Percentiles rank a stretch among this genome's conserved stretches.
phyloP scores from a whole-genome alignment of 2,797 vertebrate species.

The Pteronotus mesoamericanus region DNA sequence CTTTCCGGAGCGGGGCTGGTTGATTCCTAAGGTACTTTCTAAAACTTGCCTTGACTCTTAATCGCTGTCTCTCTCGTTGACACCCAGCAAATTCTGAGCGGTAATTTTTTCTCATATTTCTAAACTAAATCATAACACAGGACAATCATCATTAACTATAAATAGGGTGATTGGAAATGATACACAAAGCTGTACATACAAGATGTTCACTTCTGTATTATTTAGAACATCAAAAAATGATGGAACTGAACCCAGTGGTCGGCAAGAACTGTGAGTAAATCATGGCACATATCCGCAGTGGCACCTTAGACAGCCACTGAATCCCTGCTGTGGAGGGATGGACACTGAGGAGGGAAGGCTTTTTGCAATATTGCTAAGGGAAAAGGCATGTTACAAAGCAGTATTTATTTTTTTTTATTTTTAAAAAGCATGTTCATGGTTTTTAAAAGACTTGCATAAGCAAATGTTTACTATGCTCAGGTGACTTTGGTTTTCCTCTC shows the following conservation, averaged over 20 bases:
- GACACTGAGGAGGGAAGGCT: neutral
- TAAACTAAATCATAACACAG: neutral
- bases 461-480: neutral
- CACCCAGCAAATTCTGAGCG: neutral
- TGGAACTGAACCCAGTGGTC: neutral
- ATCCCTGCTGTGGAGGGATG: neutral
- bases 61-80: neutral
- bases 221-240: neutral
- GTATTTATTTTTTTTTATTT: conserved; percentile 17
- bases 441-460: neutral
- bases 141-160: neutral
- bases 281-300: too few species aligned
- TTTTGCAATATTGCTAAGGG: neutral
- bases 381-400: neutral
- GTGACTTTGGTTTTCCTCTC: neutral
- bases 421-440: neutral
- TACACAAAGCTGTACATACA: neutral
- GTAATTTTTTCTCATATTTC: neutral
- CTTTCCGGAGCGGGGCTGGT: neutral
- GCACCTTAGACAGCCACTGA: accelerated
- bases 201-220: neutral
- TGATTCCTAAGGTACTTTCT: neutral
- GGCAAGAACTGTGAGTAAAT: neutral
- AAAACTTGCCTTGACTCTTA: neutral
- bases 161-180: neutral